A percentile compares a stretch with the other conserved stretches of the same genome.
Conservation (phyloP, 2,888 invertebrate species). For the Lasioglossum vierecki region DNA sequence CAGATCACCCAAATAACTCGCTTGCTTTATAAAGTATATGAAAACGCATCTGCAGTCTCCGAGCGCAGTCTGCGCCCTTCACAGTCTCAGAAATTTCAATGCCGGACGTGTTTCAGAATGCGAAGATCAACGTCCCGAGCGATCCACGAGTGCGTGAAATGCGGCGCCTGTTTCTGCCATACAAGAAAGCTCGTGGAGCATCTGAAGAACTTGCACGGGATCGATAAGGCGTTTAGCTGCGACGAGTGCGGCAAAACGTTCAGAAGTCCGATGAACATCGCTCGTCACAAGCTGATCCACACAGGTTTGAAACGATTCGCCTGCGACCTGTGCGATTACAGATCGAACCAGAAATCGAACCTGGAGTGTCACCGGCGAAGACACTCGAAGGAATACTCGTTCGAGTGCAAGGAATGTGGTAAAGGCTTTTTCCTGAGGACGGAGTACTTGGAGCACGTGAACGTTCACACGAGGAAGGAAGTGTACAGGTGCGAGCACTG, state of each 20-base stretch:
- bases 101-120: conserved; percentile 70
- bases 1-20: too few relatives aligned
- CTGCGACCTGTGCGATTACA: conserved; percentile 77
- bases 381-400: conserved; percentile 75
- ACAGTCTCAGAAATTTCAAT: conserved; percentile 17
- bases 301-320: conserved; percentile 72
- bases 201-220: conserved; percentile 77
- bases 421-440: conserved; percentile 75
- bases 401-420: conserved; percentile 74
- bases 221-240: conserved; percentile 78
- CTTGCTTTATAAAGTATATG: too few relatives aligned
- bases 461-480: conserved; percentile 73
- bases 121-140: conserved; percentile 66
- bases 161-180: conserved; percentile 77
- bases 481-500: conserved; percentile 77
- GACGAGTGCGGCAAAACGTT: conserved; percentile 77
- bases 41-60: neutral
- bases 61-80: neutral
- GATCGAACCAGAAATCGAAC: conserved; percentile 78
- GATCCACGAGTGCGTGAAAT: conserved; percentile 77
- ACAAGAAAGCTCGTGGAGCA: conserved; percentile 81
- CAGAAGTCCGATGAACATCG: conserved; percentile 76
- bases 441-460: conserved; percentile 77
- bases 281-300: conserved; percentile 79
- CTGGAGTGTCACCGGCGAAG: conserved; percentile 75